Evolutionary conservation across 2,888 invertebrate species (phyloP).

Genomic region (Megamerina dolium): DNA sequence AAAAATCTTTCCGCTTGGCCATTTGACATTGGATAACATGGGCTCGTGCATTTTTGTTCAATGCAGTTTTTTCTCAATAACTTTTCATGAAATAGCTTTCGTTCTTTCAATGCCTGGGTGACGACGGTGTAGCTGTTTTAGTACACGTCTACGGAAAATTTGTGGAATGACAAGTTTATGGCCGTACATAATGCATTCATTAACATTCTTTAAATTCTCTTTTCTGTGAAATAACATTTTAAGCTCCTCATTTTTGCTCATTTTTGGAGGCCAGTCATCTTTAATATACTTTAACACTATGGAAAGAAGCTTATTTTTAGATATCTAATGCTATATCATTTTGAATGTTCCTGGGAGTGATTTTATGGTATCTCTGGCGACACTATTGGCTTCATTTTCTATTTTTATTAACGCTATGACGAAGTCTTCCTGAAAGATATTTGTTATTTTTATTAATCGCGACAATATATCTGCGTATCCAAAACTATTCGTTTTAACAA

Average conservation of each 20-base stretch:
- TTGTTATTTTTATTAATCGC: slow-evolving; percentile 5
- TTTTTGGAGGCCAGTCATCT: neutral
- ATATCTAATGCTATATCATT: slow-evolving; percentile 3
- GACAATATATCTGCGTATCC: slow-evolving; percentile 20
- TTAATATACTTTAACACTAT: neutral
- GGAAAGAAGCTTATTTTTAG: slow-evolving; percentile 1
- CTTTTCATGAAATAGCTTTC: slow-evolving; percentile 1
- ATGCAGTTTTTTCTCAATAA: neutral
- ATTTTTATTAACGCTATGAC: slow-evolving; percentile 9
- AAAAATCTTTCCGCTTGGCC: neutral
- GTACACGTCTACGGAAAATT: neutral
- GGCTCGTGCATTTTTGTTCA: neutral
- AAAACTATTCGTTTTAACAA: slow-evolving; percentile 22
- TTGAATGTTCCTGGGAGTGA: slow-evolving; percentile 8
- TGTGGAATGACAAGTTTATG: neutral
- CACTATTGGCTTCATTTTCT: slow-evolving; percentile 2
- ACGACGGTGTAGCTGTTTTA: slow-evolving; percentile 1
- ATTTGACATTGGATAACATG: too few relatives aligned
- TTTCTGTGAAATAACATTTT: too few relatives aligned
- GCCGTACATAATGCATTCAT: too few relatives aligned
- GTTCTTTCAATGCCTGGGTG: slow-evolving; percentile 2
- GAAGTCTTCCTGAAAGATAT: slow-evolving; percentile 3
- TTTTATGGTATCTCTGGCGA: slow-evolving; percentile 4
- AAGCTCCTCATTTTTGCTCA: neutral
- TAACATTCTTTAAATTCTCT: too few relatives aligned